Percentiles rank a stretch among this genome's conserved stretches.
Conservation (phyloP, 2,888 invertebrate genomes). For the Protophormia terraenovae region DNA sequence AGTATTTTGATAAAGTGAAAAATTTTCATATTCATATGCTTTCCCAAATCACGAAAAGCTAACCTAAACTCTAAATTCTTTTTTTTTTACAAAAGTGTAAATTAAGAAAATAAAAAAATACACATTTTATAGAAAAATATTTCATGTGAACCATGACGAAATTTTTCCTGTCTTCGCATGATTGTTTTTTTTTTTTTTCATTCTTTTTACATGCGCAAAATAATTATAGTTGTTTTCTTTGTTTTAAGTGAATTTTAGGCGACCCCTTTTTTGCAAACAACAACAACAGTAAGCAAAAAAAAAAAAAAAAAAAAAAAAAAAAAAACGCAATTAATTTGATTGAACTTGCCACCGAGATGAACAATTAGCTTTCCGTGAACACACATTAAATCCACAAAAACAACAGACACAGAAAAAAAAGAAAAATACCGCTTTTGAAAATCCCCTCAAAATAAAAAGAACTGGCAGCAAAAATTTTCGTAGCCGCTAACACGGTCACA, state of each 20-base stretch:
- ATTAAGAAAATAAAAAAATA: slow-evolving; percentile 5
- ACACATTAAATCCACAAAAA: slow-evolving; percentile 72
- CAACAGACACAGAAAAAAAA: slow-evolving; percentile 31
- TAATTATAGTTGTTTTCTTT: slow-evolving; percentile 38
- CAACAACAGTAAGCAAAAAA: background rate
- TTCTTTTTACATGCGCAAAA: slow-evolving; percentile 11
- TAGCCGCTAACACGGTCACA: too few species aligned
- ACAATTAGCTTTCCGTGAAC: slow-evolving; percentile 73
- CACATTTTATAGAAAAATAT: slow-evolving; percentile 7
- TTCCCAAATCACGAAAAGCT: too few species aligned
- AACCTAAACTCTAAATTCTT: too few species aligned
- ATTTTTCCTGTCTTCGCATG: slow-evolving; percentile 32
- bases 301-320: too few species aligned
- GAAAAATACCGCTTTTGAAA: slow-evolving; percentile 34
- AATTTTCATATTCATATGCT: too few species aligned
- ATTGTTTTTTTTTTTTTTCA: too few species aligned
- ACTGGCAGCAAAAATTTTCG: background rate
- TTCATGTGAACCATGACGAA: slow-evolving; percentile 54
- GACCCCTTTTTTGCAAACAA: slow-evolving; percentile 44
- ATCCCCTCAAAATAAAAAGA: slow-evolving; percentile 27
- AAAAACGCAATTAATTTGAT: slow-evolving; percentile 79
- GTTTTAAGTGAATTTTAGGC: slow-evolving; percentile 49
- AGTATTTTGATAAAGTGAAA: too few species aligned
- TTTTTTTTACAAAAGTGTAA: too few species aligned
- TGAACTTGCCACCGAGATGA: slow-evolving; percentile 79